Percentiles rank a stretch among this genome's conserved stretches.
Conservation (phyloP, 2,888 invertebrate species). For the Argyresthia albistria region DNA sequence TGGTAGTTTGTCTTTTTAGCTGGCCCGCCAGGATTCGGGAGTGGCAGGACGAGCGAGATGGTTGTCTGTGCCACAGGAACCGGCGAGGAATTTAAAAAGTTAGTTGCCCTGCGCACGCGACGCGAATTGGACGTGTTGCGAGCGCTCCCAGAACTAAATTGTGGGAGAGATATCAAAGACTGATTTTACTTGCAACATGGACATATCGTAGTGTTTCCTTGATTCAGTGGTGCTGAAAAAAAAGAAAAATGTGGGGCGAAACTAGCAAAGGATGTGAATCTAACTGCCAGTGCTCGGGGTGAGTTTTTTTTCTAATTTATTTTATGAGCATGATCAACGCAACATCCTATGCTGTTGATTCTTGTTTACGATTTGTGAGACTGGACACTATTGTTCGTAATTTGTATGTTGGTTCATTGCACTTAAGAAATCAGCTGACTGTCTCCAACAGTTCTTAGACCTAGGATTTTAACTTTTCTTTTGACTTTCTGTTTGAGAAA, state of each 20-base stretch:
- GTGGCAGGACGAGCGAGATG: conserved; percentile 16
- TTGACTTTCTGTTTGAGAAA: too few species aligned
- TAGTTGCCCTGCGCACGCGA: conserved; percentile 23
- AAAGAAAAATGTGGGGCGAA: conserved; percentile 53
- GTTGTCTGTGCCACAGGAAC: not conserved
- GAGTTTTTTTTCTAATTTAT: conserved; percentile 19
- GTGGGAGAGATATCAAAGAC: conserved; percentile 29
- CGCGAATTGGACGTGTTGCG: conserved; percentile 9
- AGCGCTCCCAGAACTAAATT: conserved; percentile 9
- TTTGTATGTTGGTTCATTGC: not conserved
- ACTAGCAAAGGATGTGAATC: conserved; percentile 50
- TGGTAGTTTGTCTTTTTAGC: conserved; percentile 24
- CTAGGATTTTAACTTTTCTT: too few species aligned
- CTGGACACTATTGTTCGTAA: not conserved
- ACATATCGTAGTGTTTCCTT: conserved; percentile 28
- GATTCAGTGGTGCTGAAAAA: conserved; percentile 15
- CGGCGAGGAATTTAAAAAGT: conserved; percentile 12
- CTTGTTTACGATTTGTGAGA: not conserved
- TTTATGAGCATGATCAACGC: not conserved
- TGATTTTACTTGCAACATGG: conserved; percentile 26
- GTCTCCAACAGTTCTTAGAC: not conserved
- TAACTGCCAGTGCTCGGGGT: conserved; percentile 63
- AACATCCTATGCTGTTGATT: not conserved
- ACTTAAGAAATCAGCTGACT: not conserved
- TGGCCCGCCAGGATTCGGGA: conserved; percentile 23